Base-by-base conservation (phyloP, 2,113 vertebrate genomes). In the Hyaena hyaena region DNA sequence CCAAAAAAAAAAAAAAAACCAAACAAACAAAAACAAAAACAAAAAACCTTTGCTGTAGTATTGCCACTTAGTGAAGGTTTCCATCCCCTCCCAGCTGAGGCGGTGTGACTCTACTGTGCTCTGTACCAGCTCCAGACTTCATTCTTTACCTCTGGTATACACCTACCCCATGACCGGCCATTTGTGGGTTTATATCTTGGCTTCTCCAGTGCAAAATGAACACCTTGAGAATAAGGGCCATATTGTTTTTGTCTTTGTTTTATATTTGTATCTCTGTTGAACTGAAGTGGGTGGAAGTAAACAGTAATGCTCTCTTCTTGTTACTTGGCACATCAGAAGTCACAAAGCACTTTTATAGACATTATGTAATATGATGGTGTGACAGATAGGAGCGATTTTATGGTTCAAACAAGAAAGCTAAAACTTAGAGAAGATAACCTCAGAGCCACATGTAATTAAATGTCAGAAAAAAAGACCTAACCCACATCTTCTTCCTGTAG, bases 371-470 rank as follows among this genome's bases (percentile, higher is more conserved):
- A 69, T 48, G 48, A n/a, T 2, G 43, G 94, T 23, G 15, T 24
- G 63, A 83, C 23, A 94, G 43, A 79, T 5, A 81, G 10, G 11
- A 76, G 96, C 91, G 3, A 5, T 68, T 80, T 90, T 73, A 88
- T 39, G 11, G 28, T 23, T 3, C 69, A 69, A 95, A 88, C 79
- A 68, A 88, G 61, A 92, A 81, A 65, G 15, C 12, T 26, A 89
- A 45, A n/a, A n/a, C 23, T 26, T 68, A 15, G 1, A 82, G 45
- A 77, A 92, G 58, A 86, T 63, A 73, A 84, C 10, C 23, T 80
- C 76, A 31, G 39, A 55, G 7, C 89, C 28, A 69, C 45, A 14
- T 43, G 2, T 14, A 93, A 94, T 43, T 92, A 79, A 86, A 61
- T 81, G 7, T 82, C 15, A 74, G 69, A 58, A 79, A 92, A 90